These are phyloP conservation scores for Dynastes tityus DNA, from an alignment of 2,888 invertebrate species.

Conservation along the genomic window DNA sequence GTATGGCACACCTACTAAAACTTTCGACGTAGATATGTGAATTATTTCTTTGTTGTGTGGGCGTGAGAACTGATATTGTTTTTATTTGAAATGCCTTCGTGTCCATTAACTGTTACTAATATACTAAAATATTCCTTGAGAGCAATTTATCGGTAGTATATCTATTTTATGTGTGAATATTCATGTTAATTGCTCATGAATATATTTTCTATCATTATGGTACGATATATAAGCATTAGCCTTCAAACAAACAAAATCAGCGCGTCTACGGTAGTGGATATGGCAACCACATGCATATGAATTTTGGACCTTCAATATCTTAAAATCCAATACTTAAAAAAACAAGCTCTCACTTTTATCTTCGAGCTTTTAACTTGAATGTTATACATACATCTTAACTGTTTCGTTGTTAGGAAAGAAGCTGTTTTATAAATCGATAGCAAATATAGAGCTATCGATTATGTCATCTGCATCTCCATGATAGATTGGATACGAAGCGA, in stretches of 20 bases:
- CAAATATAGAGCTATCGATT: background rate
- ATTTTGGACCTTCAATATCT: no score
- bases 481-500: background rate
- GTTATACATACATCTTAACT: no score
- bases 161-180: background rate
- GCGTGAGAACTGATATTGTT: constrained; percentile 16
- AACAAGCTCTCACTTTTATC: no score
- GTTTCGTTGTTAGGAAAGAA: background rate
- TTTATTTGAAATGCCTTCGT: background rate
- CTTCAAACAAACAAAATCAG: background rate
- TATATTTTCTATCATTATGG: background rate
- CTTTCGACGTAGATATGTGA: constrained; percentile 23
- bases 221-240: background rate
- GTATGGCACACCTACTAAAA: constrained; percentile 27
- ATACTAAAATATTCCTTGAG: background rate
- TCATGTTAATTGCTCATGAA: background rate
- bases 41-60: constrained; percentile 17
- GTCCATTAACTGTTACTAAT: background rate
- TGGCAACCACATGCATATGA: no score
- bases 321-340: no score
- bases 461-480: background rate
- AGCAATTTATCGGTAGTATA: background rate
- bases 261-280: background rate
- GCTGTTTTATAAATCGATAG: background rate
- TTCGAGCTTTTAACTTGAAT: no score